A percentile compares a stretch with the other conserved stretches of the same genome.
phyloP scores from a whole-genome alignment of 2,888 invertebrate genomes.

The Mythimna lalbum region DNA sequence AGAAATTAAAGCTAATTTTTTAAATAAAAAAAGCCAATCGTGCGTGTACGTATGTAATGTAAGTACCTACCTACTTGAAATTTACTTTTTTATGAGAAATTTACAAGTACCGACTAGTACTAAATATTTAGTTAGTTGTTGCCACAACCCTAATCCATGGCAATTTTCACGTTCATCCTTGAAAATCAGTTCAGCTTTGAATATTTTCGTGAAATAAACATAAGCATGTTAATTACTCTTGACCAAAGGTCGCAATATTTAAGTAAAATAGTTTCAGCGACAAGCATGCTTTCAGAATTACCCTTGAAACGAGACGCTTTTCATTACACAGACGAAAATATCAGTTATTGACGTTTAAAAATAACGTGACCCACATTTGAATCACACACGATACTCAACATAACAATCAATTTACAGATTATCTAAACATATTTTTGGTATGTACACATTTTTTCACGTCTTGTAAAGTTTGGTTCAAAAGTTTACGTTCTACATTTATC shows the following conservation, averaged over 20 bases:
- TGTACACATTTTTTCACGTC: background rate
- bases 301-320: conserved; percentile 35
- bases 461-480: background rate
- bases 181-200: background rate
- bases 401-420: background rate
- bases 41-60: too few species aligned
- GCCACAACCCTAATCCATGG: background rate
- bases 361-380: conserved; percentile 58
- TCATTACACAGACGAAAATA: conserved; percentile 43
- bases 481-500: conserved; percentile 13
- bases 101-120: background rate
- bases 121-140: background rate
- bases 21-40: too few species aligned
- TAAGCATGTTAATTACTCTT: conserved; percentile 15
- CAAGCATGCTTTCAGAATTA: conserved; percentile 21
- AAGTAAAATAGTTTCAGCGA: conserved; percentile 25
- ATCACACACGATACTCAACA: conserved; percentile 32
- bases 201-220: background rate
- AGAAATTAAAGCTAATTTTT: too few species aligned
- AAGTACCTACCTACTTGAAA: too few species aligned
- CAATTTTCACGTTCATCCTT: background rate
- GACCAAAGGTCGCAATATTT: background rate
- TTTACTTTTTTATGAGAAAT: background rate
- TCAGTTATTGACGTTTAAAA: conserved; percentile 50
- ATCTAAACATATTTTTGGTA: background rate